Percentiles rank a stretch among this genome's conserved stretches.
Evolutionary conservation across 2,888 invertebrate species (phyloP).

Genomic region (Cremastinae sp.): DNA sequence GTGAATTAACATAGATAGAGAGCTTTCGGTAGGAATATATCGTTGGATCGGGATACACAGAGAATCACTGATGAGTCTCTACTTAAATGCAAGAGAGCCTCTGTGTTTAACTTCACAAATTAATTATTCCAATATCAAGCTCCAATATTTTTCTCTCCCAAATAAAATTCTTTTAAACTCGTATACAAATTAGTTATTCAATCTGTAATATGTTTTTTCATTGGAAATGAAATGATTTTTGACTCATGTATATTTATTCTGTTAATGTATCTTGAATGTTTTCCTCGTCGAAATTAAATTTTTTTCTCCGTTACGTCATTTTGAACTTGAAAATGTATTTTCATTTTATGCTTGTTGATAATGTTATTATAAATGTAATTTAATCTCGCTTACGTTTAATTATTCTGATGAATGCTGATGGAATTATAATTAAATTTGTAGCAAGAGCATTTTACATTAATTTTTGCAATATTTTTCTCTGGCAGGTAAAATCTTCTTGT

Average conservation of each 20-base stretch:
- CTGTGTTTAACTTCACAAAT: constrained; percentile 42
- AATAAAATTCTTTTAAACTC: not conserved
- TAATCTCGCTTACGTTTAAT: too few relatives aligned
- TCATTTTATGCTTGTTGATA: too few relatives aligned
- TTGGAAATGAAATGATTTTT: not conserved
- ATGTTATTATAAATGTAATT: too few relatives aligned
- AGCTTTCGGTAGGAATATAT: constrained; percentile 26
- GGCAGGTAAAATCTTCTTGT: too few relatives aligned
- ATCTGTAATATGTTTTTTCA: not conserved
- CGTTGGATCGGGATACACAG: constrained; percentile 22
- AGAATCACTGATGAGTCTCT: constrained; percentile 44
- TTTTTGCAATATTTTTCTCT: too few relatives aligned
- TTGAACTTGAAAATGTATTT: too few relatives aligned
- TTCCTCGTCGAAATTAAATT: too few relatives aligned
- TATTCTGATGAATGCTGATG: too few relatives aligned
- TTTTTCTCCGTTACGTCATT: too few relatives aligned
- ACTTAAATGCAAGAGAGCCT: constrained; percentile 14
- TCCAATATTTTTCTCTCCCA: not conserved
- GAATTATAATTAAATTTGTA: too few relatives aligned
- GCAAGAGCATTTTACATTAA: too few relatives aligned
- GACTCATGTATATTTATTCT: not conserved
- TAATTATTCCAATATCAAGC: not conserved
- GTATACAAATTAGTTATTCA: not conserved
- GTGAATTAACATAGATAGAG: constrained; percentile 57
- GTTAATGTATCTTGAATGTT: too few relatives aligned